Evolutionary conservation across 2,888 invertebrate species (phyloP).

Genomic region (Synanthedon andrenaeformis): DNA sequence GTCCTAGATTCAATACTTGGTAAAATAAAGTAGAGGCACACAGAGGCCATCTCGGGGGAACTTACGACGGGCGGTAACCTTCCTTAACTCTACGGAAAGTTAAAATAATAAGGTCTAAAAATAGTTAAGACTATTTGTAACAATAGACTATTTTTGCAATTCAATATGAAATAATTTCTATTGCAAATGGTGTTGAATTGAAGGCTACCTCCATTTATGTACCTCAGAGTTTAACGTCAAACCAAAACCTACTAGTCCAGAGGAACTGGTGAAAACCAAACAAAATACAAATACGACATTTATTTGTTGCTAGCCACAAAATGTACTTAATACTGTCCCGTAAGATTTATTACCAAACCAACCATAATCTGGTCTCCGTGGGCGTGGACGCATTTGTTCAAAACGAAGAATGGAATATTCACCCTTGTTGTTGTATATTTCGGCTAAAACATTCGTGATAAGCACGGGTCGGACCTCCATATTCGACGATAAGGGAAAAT

Average conservation of each 20-base stretch:
- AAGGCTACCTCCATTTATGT: neutral
- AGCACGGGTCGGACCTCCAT: constrained; percentile 49
- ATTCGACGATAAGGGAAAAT: constrained; percentile 64
- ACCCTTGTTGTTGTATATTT: constrained; percentile 50
- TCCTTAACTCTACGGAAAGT: no score
- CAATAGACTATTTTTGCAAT: no score
- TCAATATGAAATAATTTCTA: no score
- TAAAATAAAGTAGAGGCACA: no score
- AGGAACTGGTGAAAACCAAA: neutral
- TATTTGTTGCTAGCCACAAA: constrained; percentile 55
- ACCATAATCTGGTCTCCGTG: constrained; percentile 58
- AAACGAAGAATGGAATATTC: constrained; percentile 29
- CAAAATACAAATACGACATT: constrained; percentile 24
- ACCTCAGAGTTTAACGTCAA: neutral
- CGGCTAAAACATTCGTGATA: constrained; percentile 57
- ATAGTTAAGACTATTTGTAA: no score
- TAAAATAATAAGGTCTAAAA: no score
- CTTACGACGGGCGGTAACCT: no score
- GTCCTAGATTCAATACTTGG: no score
- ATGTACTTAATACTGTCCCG: constrained; percentile 50
- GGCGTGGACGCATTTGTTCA: constrained; percentile 61
- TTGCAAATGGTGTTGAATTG: no score
- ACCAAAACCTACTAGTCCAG: neutral
- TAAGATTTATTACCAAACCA: constrained; percentile 62
- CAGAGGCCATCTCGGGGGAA: no score